Base-by-base conservation (phyloP, 2,113 vertebrate species). In the Sinocyclocheilus anshuiensis region DNA sequence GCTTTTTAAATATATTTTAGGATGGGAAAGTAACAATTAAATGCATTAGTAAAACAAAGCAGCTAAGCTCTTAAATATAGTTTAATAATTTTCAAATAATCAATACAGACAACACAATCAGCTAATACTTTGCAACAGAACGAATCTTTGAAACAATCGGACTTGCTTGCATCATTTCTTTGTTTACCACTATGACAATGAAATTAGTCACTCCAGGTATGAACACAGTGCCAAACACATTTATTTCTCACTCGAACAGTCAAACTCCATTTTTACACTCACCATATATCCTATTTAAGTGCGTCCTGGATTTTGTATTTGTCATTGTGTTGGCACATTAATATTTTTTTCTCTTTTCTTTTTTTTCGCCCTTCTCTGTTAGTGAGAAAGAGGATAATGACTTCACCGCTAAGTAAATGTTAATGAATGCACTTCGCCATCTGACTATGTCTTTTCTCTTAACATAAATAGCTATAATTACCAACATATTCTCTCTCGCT, bases 381-480 rank as follows among this genome's bases (percentile, higher is more conserved):
- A 83, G 50, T 42, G 72, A 76, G 78, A 86, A 78, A 82, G 39
- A 72, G 80, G 48, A 78, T 85, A 89, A 78, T 75, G 89, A 85
- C 59, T 87, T 89, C 81, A 86, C 75, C 81, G 65, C 82, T 89
- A 90, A 91, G 89, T 89, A 91, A 92, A 92, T 92, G 89, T 89
- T 89, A 94, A 93, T 92, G 91, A 92, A 91, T 85, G 89, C 90
- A 90, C 90, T 92, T 91, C 86, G 88, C 86, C 84, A 84, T 86
- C 85, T 89, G 89, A 90, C 88, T 87, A 78, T 86, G 84, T 84
- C 85, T 83, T 84, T 87, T 90, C 80, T 89, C 71, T 74, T 77
- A 84, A 89, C 90, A 85, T 91, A 91, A 93, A 92, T 89, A 91
- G 87, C 89, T 89, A 89, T 92, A 94, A 94, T 93, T 92, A 92